Conservation (phyloP, 2,888 invertebrate species). For the Lypha dubia region DNA sequence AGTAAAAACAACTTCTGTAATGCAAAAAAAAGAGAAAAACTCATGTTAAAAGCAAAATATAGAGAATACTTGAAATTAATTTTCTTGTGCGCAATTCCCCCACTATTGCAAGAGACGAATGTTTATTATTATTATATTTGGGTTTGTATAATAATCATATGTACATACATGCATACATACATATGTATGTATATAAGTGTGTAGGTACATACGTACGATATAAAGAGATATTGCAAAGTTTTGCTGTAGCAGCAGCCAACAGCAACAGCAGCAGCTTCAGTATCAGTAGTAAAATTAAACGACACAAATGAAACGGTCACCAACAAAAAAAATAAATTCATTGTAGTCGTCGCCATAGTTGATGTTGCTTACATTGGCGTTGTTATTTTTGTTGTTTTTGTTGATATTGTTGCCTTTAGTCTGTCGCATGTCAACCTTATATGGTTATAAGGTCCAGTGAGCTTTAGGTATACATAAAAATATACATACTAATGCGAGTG, state of each 20-base stretch:
- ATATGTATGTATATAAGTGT: neutral
- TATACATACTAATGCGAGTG: slow-evolving; percentile 1
- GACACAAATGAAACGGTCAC: slow-evolving; percentile 68
- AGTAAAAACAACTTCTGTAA: neutral
- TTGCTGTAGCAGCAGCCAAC: slow-evolving; percentile 27
- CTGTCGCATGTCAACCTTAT: slow-evolving; percentile 72
- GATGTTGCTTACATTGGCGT: slow-evolving; percentile 23
- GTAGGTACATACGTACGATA: neutral
- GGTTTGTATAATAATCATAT: too few relatives aligned
- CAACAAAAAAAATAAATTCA: slow-evolving; percentile 41
- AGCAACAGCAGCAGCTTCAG: slow-evolving; percentile 32
- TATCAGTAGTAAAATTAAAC: slow-evolving; percentile 55
- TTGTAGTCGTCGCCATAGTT: slow-evolving; percentile 40
- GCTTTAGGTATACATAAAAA: slow-evolving; percentile 47
- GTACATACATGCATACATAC: neutral
- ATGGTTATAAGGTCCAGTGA: slow-evolving; percentile 71
- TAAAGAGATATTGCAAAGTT: slow-evolving; percentile 27
- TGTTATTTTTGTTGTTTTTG: slow-evolving; percentile 35
- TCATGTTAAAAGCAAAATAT: neutral
- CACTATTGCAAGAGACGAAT: neutral
- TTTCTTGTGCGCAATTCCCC: slow-evolving; percentile 51
- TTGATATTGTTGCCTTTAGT: slow-evolving; percentile 34
- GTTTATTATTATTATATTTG: neutral
- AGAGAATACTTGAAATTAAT: slow-evolving; percentile 17
- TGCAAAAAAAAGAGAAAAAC: slow-evolving; percentile 34